Conservation (phyloP, 2,888 invertebrate genomes). For the Agrochola litura region DNA sequence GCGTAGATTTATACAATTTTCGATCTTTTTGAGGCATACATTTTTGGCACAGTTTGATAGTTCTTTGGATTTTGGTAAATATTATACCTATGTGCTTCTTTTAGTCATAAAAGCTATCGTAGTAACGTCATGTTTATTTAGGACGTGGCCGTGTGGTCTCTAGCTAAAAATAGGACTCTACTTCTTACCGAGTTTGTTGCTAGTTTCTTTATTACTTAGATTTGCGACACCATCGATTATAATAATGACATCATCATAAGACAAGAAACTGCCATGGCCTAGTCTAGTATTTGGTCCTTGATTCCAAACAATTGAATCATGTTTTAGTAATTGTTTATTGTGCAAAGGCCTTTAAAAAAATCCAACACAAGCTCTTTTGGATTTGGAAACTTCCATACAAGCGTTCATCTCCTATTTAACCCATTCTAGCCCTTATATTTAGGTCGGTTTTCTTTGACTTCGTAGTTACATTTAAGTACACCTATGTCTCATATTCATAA, state of each 20-base stretch:
- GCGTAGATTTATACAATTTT: conserved; percentile 15
- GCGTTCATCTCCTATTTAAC: too few relatives aligned
- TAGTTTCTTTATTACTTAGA: neutral
- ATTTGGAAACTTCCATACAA: too few relatives aligned
- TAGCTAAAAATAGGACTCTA: conserved; percentile 45
- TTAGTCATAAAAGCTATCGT: neutral
- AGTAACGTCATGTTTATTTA: conserved; percentile 44
- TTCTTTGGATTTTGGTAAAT: neutral
- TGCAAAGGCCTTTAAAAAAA: neutral
- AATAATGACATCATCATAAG: neutral
- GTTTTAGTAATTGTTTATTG: neutral
- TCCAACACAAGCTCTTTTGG: too few relatives aligned
- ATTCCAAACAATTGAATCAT: conserved; percentile 2
- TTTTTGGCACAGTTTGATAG: conserved; percentile 11
- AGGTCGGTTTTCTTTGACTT: too few relatives aligned
- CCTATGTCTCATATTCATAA: neutral
- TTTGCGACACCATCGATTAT: neutral
- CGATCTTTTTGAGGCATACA: conserved; percentile 12
- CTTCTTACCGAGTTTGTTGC: conserved; percentile 5
- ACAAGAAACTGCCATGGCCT: neutral
- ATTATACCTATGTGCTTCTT: conserved; percentile 8
- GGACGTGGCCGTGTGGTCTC: conserved; percentile 30
- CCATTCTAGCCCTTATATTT: too few relatives aligned
- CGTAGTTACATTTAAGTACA: neutral
- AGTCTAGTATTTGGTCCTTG: neutral